Evolutionary conservation across 2,797 vertebrate species (phyloP).

Genomic region (Silurus aristotelis): DNA sequence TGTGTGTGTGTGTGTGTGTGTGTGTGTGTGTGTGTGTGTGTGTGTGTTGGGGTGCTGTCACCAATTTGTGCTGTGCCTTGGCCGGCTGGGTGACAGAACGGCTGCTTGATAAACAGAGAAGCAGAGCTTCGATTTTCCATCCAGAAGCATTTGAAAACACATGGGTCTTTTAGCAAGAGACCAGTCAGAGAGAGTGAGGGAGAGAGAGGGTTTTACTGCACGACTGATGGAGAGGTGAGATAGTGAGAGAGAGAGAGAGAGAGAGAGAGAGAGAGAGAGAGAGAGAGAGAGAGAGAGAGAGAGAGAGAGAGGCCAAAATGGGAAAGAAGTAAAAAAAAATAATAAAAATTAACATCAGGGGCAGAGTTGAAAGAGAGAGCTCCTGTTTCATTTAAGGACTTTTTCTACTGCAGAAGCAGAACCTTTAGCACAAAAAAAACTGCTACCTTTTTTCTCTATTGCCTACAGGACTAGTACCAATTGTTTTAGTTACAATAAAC

Average conservation of each 20-base stretch:
- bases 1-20: slow-evolving; percentile 47
- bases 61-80: slow-evolving; percentile 71
- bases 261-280: slow-evolving; percentile 33
- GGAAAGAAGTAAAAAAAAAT: background rate
- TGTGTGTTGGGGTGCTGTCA: slow-evolving; percentile 68
- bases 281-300: slow-evolving; percentile 10
- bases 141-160: slow-evolving; percentile 83
- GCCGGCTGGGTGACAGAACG: slow-evolving; percentile 79
- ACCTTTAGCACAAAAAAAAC: background rate
- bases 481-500: background rate
- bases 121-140: slow-evolving; percentile 78
- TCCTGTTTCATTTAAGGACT: background rate
- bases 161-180: slow-evolving; percentile 75
- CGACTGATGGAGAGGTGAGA: slow-evolving; percentile 47
- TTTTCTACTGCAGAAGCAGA: background rate
- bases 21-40: slow-evolving; percentile 63
- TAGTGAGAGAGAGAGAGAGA: too few relatives aligned
- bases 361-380: background rate
- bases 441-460: background rate
- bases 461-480: background rate
- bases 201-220: slow-evolving; percentile 42
- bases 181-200: slow-evolving; percentile 45
- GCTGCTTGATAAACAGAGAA: slow-evolving; percentile 85
- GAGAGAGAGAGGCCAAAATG: background rate
- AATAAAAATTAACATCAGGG: background rate